Conservation (phyloP, 2,888 invertebrate genomes). For the Lagria hirta region DNA sequence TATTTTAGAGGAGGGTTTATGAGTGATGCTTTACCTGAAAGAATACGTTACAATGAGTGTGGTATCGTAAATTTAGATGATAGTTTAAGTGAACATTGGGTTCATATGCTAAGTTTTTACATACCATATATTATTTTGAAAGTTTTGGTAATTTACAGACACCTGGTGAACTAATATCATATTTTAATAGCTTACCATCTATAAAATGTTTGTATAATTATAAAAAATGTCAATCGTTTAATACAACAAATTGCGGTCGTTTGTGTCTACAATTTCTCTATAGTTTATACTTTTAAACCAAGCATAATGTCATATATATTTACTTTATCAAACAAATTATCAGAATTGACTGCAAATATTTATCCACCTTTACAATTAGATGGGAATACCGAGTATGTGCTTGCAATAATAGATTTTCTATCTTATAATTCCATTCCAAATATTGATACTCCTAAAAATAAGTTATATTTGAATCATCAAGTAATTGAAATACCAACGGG, state of each 20-base stretch:
- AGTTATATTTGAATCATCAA: conserved; percentile 5
- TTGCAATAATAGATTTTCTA: conserved; percentile 4
- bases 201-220: conserved; percentile 10
- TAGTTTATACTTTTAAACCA: no score
- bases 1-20: conserved; percentile 32
- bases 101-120: conserved; percentile 7
- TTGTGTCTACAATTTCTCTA: conserved; percentile 31
- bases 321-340: conserved; percentile 23
- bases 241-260: conserved; percentile 25
- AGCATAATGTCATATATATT: conserved; percentile 3
- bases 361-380: conserved; percentile 8
- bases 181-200: conserved; percentile 4
- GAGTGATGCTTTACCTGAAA: conserved; percentile 22
- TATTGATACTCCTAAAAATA: conserved; percentile 5
- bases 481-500: conserved; percentile 3
- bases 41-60: conserved; percentile 10
- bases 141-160: conserved; percentile 15
- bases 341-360: no score
- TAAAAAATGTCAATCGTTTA: conserved; percentile 2
- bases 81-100: conserved; percentile 6
- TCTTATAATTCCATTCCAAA: conserved; percentile 11
- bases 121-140: conserved; percentile 10
- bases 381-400: conserved; percentile 3
- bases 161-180: conserved; percentile 8
- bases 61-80: conserved; percentile 16